Conservation (phyloP, 2,113 vertebrate genomes). For the Rhinichthys klamathensis region DNA sequence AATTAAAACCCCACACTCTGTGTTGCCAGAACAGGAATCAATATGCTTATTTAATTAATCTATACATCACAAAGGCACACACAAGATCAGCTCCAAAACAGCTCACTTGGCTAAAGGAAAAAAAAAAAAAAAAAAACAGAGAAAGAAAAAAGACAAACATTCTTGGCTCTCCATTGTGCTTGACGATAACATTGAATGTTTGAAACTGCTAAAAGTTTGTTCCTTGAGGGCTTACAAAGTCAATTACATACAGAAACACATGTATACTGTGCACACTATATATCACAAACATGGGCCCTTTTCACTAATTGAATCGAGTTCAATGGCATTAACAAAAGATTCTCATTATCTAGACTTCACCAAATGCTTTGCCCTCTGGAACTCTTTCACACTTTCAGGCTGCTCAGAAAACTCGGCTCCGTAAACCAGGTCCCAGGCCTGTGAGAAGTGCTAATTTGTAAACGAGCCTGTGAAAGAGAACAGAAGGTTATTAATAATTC, state of each 20-base stretch:
- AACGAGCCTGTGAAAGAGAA: constrained; percentile 56
- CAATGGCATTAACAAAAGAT: constrained; percentile 62
- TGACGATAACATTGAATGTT: background rate
- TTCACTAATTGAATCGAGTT: constrained; percentile 69
- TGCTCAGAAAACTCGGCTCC: constrained; percentile 65
- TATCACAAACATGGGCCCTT: constrained; percentile 24
- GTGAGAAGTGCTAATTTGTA: constrained; percentile 75
- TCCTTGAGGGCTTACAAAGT: constrained; percentile 14
- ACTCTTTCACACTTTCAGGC: constrained; percentile 74
- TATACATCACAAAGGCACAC: constrained; percentile 67
- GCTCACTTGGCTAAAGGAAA: background rate
- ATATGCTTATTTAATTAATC: constrained; percentile 76
- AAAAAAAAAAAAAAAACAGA: constrained; percentile 15
- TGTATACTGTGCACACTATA: background rate
- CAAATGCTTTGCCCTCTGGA: constrained; percentile 71
- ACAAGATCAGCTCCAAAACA: constrained; percentile 37
- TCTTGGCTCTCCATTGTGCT: background rate
- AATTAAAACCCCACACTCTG: constrained; percentile 76
- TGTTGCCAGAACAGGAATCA: constrained; percentile 65
- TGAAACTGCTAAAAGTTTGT: constrained; percentile 2
- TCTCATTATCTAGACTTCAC: constrained; percentile 60
- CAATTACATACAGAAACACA: background rate
- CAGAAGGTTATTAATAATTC: constrained; percentile 64
- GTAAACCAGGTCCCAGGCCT: constrained; percentile 67
- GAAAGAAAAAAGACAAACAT: background rate